Conservation (phyloP, 2,113 vertebrate genomes). For the Corythaixoides concolor region DNA sequence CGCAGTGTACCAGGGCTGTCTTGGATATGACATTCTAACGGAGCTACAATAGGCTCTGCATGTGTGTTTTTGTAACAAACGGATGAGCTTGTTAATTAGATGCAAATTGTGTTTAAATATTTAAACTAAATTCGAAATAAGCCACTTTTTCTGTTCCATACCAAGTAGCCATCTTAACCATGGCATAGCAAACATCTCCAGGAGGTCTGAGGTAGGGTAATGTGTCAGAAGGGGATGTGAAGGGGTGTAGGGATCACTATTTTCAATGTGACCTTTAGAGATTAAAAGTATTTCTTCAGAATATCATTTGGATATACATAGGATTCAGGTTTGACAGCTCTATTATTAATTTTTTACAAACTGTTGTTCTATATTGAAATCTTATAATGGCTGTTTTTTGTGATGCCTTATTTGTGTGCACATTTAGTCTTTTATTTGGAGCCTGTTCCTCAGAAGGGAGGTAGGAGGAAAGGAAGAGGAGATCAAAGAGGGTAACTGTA, state of each 20-base stretch:
- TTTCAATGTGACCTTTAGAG: neutral
- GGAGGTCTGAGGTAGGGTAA: neutral
- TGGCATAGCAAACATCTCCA: neutral
- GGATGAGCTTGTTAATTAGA: neutral
- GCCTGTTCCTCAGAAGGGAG: neutral
- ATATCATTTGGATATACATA: neutral
- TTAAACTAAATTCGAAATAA: constrained; percentile 13
- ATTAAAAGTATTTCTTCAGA: neutral
- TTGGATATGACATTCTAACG: neutral
- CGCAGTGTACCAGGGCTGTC: neutral
- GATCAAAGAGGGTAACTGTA: neutral
- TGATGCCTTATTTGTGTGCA: neutral
- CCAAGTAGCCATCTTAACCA: neutral
- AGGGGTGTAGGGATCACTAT: neutral
- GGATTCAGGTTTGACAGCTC: neutral
- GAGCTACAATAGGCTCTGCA: neutral
- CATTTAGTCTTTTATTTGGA: neutral
- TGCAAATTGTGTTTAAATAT: constrained; percentile 35
- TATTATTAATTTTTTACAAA: neutral
- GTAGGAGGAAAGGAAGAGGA: neutral
- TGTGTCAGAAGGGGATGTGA: neutral
- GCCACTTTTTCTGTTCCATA: neutral
- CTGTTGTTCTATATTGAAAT: neutral
- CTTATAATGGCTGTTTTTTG: neutral
- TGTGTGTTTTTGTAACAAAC: neutral